Evolutionary conservation across 2,888 invertebrate genomes (phyloP), one percentile per base, ranked within the genome.

Genomic region (Brachyptera putata): DNA sequence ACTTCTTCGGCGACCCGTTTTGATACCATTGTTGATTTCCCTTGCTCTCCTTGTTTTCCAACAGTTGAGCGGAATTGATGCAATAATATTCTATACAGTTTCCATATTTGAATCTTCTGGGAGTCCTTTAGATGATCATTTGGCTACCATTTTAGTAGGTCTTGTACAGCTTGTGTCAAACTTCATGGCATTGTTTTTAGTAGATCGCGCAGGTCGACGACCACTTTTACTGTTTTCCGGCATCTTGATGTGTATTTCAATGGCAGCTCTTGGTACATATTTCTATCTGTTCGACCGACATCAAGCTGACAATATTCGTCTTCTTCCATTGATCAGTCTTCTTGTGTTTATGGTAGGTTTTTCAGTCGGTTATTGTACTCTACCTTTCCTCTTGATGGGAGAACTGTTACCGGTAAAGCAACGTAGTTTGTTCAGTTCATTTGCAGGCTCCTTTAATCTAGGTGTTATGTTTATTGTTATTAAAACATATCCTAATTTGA

Each of bases 311-410:
- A 63, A 61, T 5, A 57, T 74, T 2, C 69, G 69, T 1, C 30
- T 73, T 68, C 70, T 84, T 1, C 84, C 84, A 0, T 75, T 84
- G 2, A 69, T 70, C 1, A 81, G 82, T 62, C 71, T 84, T 34
- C 76, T 83, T 25, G 72, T 80, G 39, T 84, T 81, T 70, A 83
- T 84, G 75, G 66, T 80, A 41, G 82, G 81, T 0, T 84, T 82
- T 73, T 80, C 83, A 0, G 70, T 84, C 1, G 84, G 84, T 0
- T 83, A 81, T 69, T 83, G 83, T 1, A 83, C 83, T 1, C 75
- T 84, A 11, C 84, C 84, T 1, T 84, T 84, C 74, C 70, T 84
- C 37, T 70, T 84, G 62, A 77, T 84, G 64, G 79, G 84, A 1
- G 84, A 84, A 71, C 69, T 84, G 66, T 79, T 86, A 70, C 81